Percentiles rank a stretch among this genome's conserved stretches.
Evolutionary conservation across 1,140 invertebrate species (phyloP).

Genomic region (Halyomorpha halys): DNA sequence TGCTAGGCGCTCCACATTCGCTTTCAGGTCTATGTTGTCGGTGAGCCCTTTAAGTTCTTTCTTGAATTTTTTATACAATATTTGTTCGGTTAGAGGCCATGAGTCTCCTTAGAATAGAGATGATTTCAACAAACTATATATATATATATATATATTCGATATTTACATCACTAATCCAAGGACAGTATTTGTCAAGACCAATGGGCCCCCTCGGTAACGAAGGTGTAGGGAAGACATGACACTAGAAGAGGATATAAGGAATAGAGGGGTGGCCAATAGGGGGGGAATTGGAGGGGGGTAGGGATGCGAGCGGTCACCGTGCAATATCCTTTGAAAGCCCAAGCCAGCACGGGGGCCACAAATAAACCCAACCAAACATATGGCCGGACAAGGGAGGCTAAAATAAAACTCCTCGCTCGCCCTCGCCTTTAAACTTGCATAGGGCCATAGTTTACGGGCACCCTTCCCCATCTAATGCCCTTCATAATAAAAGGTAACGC

Average conservation of each 20-base stretch:
- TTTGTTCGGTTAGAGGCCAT: too few relatives aligned
- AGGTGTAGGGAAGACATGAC: conserved; percentile 19
- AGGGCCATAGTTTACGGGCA: conserved; percentile 10
- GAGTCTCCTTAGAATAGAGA: too few relatives aligned
- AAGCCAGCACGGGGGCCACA: background rate
- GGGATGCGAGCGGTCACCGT: conserved; percentile 11
- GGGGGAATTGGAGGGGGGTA: background rate
- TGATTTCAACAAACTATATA: too few relatives aligned
- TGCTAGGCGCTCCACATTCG: too few relatives aligned
- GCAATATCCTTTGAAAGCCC: conserved; percentile 10
- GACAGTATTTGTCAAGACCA: too few relatives aligned
- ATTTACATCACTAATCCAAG: too few relatives aligned
- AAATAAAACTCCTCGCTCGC: conserved; percentile 6
- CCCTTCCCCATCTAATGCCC: conserved; percentile 1
- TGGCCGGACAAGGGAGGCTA: conserved; percentile 7
- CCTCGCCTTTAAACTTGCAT: conserved; percentile 10
- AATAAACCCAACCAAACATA: conserved; percentile 8
- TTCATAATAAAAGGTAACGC: conserved; percentile 12
- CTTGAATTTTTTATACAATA: too few relatives aligned
- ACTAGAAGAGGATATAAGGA: conserved; percentile 20
- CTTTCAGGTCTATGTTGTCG: too few relatives aligned
- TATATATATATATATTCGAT: too few relatives aligned
- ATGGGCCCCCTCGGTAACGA: background rate
- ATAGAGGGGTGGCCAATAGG: conserved; percentile 16
- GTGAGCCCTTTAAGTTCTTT: too few relatives aligned